phyloP scores from a whole-genome alignment of 2,888 invertebrate species.

The Dusona sp. region DNA sequence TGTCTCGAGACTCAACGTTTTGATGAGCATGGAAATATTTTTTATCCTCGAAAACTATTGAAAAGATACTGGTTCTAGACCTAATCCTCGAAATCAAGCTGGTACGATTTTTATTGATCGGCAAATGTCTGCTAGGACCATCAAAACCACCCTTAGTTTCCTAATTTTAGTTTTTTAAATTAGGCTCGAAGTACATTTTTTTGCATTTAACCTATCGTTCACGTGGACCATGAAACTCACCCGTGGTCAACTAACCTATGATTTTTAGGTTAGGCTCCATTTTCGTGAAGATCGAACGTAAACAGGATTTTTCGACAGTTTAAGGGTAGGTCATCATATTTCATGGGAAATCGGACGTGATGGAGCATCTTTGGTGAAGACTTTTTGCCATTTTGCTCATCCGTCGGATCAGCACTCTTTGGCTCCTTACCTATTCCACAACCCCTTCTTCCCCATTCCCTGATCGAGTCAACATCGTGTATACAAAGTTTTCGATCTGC shows the following conservation, averaged over 20 bases:
- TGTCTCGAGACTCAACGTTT: slow-evolving; percentile 24
- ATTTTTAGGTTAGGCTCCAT: background rate
- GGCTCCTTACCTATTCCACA: slow-evolving; percentile 33
- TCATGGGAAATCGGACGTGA: background rate
- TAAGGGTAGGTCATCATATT: background rate
- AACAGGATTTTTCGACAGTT: background rate
- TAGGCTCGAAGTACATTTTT: background rate
- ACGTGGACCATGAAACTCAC: background rate
- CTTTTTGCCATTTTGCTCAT: slow-evolving; percentile 67
- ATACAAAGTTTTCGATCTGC: slow-evolving; percentile 61
- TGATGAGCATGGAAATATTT: slow-evolving; percentile 45
- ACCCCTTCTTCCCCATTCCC: slow-evolving; percentile 13
- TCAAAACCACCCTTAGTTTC: background rate
- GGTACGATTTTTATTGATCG: background rate
- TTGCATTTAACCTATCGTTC: background rate
- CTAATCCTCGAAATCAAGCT: background rate
- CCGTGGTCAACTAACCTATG: background rate
- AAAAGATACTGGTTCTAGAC: background rate
- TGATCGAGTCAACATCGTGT: slow-evolving; percentile 48
- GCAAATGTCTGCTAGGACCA: background rate
- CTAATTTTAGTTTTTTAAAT: background rate
- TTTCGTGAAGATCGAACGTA: background rate
- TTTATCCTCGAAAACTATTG: background rate
- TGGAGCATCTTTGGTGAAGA: slow-evolving; percentile 19
- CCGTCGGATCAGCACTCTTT: slow-evolving; percentile 30